Evolutionary conservation across 1,140 invertebrate species (phyloP), one percentile per base, ranked within the genome.

Genomic region (Hylaeus anthracinus): DNA sequence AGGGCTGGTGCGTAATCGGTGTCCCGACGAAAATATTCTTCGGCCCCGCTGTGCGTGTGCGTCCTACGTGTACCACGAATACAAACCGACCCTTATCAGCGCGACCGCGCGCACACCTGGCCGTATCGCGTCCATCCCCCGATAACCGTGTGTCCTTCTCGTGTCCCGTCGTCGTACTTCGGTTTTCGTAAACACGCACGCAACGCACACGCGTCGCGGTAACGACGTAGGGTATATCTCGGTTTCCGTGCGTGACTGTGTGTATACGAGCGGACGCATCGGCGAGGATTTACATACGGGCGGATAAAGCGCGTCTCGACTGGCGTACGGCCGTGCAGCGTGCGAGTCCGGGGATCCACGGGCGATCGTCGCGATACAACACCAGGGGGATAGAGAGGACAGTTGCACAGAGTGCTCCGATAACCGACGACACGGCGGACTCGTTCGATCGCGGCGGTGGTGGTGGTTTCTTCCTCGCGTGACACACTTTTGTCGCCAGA

Each of bases 1-100:
- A 90, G 89, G 90, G 90, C 88, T 90, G 86, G 85, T 90, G 84
- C 86, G 88, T 86, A 70, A 55, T 69, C 67, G 26, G 26, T 26
- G 51, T 72, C 64, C 76, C 51, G 14, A 9, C 51, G 41, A 14
- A 26, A 26, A 26, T 26, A 58, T 60, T 61, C 55, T 72, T 48
- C 39, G 48, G 26, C 0, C 58, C 2, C 60, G 37, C 10, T 14
- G 53, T 15, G 14, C 14, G 10, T 5, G 53, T 14, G 53, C 12
- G 12, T 2, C 53, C 10, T 1, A 1, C 12, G 53, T 1, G 51
- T 8, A 53, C 51, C 51, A 2, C 51, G 8, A 5, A 53, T 9
- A 9, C 51, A 9, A 10, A 45, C 43, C 43, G 43, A 45, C 5
- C 3, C 3, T 45, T 5, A 45, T 5, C 3, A 0, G 2, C 43